Evolutionary conservation across 2,797 vertebrate species (phyloP).

Genomic region (Carduelis carduelis): DNA sequence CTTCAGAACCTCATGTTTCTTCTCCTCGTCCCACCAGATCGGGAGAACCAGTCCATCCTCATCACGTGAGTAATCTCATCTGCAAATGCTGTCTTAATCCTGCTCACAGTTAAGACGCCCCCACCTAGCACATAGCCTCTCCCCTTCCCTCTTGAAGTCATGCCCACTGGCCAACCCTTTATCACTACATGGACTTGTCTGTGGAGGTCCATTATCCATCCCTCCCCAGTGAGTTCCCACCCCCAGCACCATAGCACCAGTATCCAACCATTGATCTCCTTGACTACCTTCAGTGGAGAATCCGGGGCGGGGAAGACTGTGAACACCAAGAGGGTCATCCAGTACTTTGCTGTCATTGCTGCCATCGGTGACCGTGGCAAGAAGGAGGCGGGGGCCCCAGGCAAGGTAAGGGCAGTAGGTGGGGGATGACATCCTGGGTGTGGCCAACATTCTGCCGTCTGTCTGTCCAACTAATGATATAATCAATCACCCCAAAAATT

Average conservation of each 20-base stretch:
- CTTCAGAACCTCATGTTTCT: not conserved
- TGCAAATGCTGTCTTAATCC: not conserved
- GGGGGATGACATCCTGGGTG: not conserved
- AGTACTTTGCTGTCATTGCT: not conserved
- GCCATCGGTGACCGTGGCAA: not conserved
- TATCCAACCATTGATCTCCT: not conserved
- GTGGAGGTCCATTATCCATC: not conserved
- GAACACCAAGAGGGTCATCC: conserved; percentile 11
- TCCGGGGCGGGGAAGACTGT: conserved; percentile 12
- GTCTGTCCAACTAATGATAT: not conserved
- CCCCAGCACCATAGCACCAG: not conserved
- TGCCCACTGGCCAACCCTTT: not conserved
- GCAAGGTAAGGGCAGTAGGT: not conserved
- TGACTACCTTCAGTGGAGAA: not conserved
- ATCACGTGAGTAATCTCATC: not conserved
- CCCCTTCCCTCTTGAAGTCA: not conserved
- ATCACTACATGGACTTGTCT: not conserved
- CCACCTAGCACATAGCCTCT: not conserved
- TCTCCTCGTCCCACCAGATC: not conserved
- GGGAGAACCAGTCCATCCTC: conserved; percentile 25
- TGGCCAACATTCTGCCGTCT: accelerated
- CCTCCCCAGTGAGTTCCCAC: not conserved
- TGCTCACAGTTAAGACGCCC: not conserved
- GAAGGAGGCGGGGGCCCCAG: not conserved
- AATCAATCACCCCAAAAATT: not conserved